Percentiles rank a stretch among this genome's conserved stretches.
phyloP scores from a whole-genome alignment of 2,888 invertebrate species.

The Caenorhabditis angaria region DNA sequence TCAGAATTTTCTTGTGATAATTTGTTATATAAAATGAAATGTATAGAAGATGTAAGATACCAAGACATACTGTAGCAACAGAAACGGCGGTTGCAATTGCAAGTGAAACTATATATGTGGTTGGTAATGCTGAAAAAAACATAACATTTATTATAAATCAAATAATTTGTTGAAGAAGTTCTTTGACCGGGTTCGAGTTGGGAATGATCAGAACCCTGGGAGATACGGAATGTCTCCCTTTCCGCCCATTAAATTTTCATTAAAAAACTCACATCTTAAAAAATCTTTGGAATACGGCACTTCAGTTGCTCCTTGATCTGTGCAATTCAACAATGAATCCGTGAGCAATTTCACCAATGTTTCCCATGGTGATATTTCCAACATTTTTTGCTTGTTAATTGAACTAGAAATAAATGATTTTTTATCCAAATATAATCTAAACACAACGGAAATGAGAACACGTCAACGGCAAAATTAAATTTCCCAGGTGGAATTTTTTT shows the following conservation, averaged over 20 bases:
- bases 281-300: slow-evolving; percentile 58
- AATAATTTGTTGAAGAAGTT: not conserved
- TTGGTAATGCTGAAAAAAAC: slow-evolving; percentile 43
- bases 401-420: not conserved
- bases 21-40: slow-evolving; percentile 63
- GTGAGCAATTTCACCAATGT: slow-evolving; percentile 61
- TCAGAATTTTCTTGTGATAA: slow-evolving; percentile 52
- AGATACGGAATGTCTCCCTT: not conserved
- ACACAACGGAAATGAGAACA: not conserved
- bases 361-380: slow-evolving; percentile 51
- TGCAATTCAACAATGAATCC: slow-evolving; percentile 63
- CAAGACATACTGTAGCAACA: slow-evolving; percentile 58
- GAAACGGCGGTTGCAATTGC: slow-evolving; percentile 54
- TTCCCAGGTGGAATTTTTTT: no score
- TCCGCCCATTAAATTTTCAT: not conserved
- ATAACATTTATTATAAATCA: not conserved
- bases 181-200: not conserved
- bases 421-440: no score
- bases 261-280: slow-evolving; percentile 47
- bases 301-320: slow-evolving; percentile 38
- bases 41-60: slow-evolving; percentile 63
- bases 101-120: slow-evolving; percentile 55
- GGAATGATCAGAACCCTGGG: not conserved
- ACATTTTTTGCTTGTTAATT: slow-evolving; percentile 12
- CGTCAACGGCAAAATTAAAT: not conserved